Base-by-base conservation (phyloP, 2,888 invertebrate species). In the Coremacera marginata region DNA sequence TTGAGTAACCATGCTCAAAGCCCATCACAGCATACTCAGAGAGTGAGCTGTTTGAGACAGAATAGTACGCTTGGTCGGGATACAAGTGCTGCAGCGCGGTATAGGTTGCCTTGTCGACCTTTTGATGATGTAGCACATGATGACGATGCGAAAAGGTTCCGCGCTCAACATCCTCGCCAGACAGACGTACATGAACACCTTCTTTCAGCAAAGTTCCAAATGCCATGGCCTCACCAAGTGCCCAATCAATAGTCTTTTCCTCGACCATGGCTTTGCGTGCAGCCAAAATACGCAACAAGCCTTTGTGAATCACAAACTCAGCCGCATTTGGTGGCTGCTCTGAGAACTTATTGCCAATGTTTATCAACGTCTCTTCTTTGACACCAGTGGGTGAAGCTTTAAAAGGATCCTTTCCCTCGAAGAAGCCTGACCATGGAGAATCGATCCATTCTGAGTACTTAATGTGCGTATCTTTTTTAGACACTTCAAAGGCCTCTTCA, bases 1-100 rank as follows among this genome's bases (percentile, higher is more conserved):
- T 96, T 0, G 98, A 98, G 90, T 97, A 99, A 67, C 99, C 99
- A 76, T 98, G 93, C 90, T 99, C 99, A 90, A 99, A 99, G 78
- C 99, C 98, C 90, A 93, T 90, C 75, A 93, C 93, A 83, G 93
- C 89, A 88, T 96, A 99, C 91, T 99, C 99, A 5, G 98, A 99
- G 60, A 99, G 93, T 9, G 98, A 98, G 87, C 98, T 98, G 92
- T 99, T 99, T 90, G 98, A 98, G n/a, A 99, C 98, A 19, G 97
- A 96, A 92, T 99, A 99, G 0, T 97, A 96, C 1, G 98, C 99
- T 90, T 99, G 98, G 90, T 98, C 98, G 49, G 97, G 96, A 89
- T 96, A 98, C 83, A 99, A 92, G 88, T 98, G 95, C 84, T 96
- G 96, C 65, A 99, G 91, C 31, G 98, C 95, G 82, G 96, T 92